Conservation (phyloP, 2,888 invertebrate species). For the Acrocyrtus sp. region DNA sequence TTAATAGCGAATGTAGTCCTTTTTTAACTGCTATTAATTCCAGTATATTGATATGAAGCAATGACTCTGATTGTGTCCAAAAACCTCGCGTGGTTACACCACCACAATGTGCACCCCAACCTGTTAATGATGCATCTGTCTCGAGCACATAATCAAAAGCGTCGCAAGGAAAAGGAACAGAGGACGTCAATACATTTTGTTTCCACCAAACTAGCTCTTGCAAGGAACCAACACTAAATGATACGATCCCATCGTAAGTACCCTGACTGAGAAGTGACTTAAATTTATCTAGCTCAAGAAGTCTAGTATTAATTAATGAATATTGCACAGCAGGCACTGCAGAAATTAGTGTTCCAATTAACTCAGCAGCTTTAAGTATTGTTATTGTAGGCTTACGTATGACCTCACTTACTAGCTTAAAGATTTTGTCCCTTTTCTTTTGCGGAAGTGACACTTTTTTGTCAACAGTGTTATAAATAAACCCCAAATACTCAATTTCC, state of each 20-base stretch:
- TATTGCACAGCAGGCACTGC: background rate
- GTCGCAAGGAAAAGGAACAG: background rate
- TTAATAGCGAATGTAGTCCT: background rate
- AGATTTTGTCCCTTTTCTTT: background rate
- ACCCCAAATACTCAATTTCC: background rate
- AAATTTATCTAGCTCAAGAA: background rate
- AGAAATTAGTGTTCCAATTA: background rate
- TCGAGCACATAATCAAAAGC: background rate
- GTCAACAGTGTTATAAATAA: background rate
- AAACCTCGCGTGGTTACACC: background rate
- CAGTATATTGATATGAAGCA: slow-evolving; percentile 11
- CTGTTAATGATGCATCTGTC: slow-evolving; percentile 1
- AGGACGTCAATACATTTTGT: background rate
- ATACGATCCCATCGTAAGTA: background rate
- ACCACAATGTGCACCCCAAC: slow-evolving; percentile 1
- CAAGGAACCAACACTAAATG: background rate
- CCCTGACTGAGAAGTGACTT: background rate
- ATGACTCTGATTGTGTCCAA: background rate
- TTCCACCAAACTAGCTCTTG: slow-evolving; percentile 10
- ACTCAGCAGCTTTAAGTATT: background rate
- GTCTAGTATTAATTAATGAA: background rate
- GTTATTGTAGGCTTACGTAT: background rate
- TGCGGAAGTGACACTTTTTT: background rate
- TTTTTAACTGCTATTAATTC: slow-evolving; percentile 3
- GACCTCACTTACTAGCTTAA: no score